Evolutionary conservation across 2,797 vertebrate species (phyloP), one percentile per base, ranked within the genome.

Genomic region (Sphenopsis melanotis): DNA sequence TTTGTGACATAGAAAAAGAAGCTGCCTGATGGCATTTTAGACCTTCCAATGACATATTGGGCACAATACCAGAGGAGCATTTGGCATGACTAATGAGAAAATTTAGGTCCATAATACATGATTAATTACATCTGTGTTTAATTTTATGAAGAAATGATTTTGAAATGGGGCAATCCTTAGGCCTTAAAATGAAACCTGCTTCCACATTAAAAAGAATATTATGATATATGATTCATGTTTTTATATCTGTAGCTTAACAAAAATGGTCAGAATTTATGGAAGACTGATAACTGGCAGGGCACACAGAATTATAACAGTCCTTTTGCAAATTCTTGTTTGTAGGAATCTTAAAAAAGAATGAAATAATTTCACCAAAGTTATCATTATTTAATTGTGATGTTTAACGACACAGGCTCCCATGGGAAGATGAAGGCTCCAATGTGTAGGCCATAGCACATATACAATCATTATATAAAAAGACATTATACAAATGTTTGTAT

Each of bases 71-170:
- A 72, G 36, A 59, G 55, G 23, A 69, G 14, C 2, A 13, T 86
- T 91, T 89, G 53, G 15, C 79, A 84, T 72, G 39, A 89, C 52
- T 94, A 93, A 94, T 94, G 79, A 95, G 90, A 84, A 96, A 89
- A 84, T 57, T 63, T 30, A 19, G 12, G 64, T 20, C 9, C 80
- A 61, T 82, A 66, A 64, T 12, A 55, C 52, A 72, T 63, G 37
- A 87, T 94, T 82, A 89, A 91, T 92, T 91, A 87, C 32, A 74
- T 32, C 72, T 64, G 10, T 75, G 39, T 50, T 69, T 36, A 93
- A 88, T 77, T 77, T 61, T 66, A 52, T 86, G 56, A 32, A 81
- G 56, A 84, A 80, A 80, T 71, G 1, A 63, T 92, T 95, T 87
- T 74, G 22, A 83, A 92, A 89, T 20, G 10, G 80, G 52, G 4